These are phyloP conservation scores for Polypedilum vanderplanki DNA, from an alignment of 1,140 invertebrate genomes.

Conservation along the genomic window DNA sequence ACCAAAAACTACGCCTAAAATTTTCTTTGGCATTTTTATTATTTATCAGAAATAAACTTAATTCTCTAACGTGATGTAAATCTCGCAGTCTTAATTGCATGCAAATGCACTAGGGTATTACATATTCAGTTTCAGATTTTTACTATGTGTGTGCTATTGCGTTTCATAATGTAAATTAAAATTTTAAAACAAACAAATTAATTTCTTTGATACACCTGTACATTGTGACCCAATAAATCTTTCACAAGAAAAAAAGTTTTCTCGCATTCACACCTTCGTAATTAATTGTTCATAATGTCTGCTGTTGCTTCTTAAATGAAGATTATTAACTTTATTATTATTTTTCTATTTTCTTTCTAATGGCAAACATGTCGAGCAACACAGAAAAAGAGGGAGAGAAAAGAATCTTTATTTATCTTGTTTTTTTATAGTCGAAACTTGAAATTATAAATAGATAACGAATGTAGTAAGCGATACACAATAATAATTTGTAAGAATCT, in stretches of 20 bases:
- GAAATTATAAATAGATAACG: slow-evolving; percentile 14
- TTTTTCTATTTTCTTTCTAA: background rate
- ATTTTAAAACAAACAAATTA: background rate
- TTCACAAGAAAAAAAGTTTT: background rate
- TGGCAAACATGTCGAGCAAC: background rate
- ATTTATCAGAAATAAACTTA: no score
- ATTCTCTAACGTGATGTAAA: no score
- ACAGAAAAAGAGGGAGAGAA: background rate
- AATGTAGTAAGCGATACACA: background rate
- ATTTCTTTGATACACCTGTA: background rate
- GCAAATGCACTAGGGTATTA: no score
- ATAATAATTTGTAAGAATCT: slow-evolving; percentile 4
- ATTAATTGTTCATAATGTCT: background rate
- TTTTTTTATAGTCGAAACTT: background rate
- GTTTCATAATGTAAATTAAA: background rate
- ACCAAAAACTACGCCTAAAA: no score
- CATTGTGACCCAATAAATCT: slow-evolving; percentile 7
- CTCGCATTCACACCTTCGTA: slow-evolving; percentile 1
- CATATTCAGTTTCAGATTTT: no score
- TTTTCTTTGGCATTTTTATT: no score
- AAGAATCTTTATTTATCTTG: background rate
- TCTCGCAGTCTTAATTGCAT: no score
- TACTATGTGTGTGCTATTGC: no score
- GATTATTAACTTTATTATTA: background rate
- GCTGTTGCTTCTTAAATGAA: background rate